Evolutionary conservation across 23 tunicate genomes (phyloP).

Genomic region (Ascidia mentula): DNA sequence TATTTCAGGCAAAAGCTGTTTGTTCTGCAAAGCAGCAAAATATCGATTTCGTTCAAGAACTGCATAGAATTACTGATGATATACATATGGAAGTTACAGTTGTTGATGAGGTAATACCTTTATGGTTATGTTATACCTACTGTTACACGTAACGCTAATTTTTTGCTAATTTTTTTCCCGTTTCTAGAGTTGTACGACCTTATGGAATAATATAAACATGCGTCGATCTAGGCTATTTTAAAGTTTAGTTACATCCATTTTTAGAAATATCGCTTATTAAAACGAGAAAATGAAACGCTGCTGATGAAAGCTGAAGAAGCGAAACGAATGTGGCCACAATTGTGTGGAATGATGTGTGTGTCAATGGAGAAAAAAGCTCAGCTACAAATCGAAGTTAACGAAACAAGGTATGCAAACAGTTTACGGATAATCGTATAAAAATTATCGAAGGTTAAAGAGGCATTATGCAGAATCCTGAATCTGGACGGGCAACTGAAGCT

Average conservation of each 20-base stretch:
- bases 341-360: conserved; percentile 23
- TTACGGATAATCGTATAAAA: no score
- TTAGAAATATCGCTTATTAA: neutral
- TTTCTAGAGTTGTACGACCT: no score
- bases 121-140: neutral
- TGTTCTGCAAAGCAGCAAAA: conserved; percentile 1
- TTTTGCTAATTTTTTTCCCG: no score
- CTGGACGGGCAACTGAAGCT: no score
- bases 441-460: no score
- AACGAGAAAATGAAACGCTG: conserved; percentile 17
- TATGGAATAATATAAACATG: no score
- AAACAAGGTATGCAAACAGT: conserved; percentile 32
- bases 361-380: conserved; percentile 15
- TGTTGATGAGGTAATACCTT: neutral
- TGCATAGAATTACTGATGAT: neutral
- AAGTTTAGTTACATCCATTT: no score
- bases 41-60: neutral
- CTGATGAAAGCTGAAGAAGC: conserved; percentile 10
- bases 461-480: no score
- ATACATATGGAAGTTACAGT: neutral
- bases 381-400: conserved; percentile 28
- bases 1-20: neutral
- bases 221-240: no score
- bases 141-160: neutral
- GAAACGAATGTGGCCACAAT: conserved; percentile 25